phyloP scores from a whole-genome alignment of 2,888 invertebrate genomes.

The Xylota segnis region DNA sequence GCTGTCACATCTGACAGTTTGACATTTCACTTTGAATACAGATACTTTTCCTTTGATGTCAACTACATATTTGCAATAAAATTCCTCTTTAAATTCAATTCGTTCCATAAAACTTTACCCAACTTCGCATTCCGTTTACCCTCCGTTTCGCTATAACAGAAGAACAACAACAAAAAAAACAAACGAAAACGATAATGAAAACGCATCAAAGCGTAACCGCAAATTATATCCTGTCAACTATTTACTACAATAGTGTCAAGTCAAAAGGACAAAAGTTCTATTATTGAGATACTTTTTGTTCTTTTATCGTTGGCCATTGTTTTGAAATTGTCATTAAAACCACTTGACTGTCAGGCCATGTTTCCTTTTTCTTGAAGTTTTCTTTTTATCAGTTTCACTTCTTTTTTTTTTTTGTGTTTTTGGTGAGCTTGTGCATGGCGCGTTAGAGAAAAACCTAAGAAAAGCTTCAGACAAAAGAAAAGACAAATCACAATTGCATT shows the following conservation, averaged over 20 bases:
- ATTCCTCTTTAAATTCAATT: not conserved
- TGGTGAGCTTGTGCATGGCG: no score
- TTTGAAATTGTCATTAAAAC: constrained; percentile 56
- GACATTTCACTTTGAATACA: no score
- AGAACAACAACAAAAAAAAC: no score
- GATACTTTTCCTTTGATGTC: not conserved
- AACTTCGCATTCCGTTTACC: constrained; percentile 6
- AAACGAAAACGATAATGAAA: constrained; percentile 20
- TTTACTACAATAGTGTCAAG: constrained; percentile 47
- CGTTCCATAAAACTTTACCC: not conserved
- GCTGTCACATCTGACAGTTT: no score
- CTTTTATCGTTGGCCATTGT: constrained; percentile 39
- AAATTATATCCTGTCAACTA: constrained; percentile 50
- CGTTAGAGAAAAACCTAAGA: not conserved
- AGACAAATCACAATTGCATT: constrained; percentile 40
- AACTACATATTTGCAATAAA: not conserved
- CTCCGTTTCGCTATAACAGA: not conserved
- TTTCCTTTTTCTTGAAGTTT: constrained; percentile 20
- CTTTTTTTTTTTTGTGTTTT: not conserved
- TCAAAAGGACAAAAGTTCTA: constrained; percentile 38
- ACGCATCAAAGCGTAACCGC: constrained; percentile 48
- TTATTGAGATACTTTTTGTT: constrained; percentile 27
- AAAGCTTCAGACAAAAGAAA: not conserved
- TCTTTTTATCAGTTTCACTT: not conserved
- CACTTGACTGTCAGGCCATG: constrained; percentile 59